phyloP scores from a whole-genome alignment of 2,797 vertebrate genomes.

The Sebastes alutus region DNA sequence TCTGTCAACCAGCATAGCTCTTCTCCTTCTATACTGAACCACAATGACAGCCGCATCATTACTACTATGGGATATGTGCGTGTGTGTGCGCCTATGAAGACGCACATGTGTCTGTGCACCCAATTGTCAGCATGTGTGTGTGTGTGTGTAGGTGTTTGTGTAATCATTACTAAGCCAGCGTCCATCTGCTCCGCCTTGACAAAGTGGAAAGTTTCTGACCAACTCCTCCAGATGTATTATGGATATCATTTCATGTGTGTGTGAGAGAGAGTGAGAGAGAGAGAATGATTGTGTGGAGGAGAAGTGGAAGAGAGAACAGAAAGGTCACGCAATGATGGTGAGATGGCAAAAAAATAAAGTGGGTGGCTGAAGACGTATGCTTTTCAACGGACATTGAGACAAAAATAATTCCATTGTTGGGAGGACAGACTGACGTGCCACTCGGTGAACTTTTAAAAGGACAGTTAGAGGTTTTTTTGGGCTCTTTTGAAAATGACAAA shows the following conservation, averaged over 20 bases:
- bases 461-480: neutral
- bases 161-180: conserved; percentile 35
- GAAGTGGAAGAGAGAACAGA: neutral
- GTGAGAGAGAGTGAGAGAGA: neutral
- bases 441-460: conserved; percentile 36
- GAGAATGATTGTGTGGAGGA: conserved; percentile 1
- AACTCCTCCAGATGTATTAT: conserved; percentile 49
- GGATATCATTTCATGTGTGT: conserved; percentile 25
- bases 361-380: neutral
- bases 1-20: conserved; percentile 41
- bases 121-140: neutral
- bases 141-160: conserved; percentile 16
- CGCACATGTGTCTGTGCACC: neutral
- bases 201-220: conserved; percentile 66
- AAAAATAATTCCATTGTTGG: neutral
- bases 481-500: conserved; percentile 21
- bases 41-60: conserved; percentile 53
- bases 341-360: neutral
- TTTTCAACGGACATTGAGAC: neutral
- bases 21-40: conserved; percentile 32
- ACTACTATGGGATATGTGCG: neutral
- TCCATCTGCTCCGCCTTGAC: conserved; percentile 55
- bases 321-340: neutral
- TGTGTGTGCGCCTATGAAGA: neutral
- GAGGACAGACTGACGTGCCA: conserved; percentile 4